These are phyloP conservation scores for Chaenocephalus aceratus DNA, from an alignment of 2,113 vertebrate species.

Conservation along the genomic window DNA sequence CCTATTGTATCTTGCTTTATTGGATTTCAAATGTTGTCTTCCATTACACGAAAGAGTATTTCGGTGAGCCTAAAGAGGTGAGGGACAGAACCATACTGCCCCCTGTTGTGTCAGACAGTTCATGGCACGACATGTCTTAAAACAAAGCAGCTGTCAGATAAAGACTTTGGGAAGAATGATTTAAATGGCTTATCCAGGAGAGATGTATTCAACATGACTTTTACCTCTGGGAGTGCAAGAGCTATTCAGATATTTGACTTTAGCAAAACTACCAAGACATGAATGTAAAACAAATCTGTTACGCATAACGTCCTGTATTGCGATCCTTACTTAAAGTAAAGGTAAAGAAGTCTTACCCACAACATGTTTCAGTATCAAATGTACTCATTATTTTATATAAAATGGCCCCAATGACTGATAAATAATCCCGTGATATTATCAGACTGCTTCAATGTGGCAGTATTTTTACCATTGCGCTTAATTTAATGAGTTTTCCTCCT, in stretches of 20 bases:
- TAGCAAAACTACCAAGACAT: neutral
- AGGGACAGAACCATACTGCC: slow-evolving; percentile 84
- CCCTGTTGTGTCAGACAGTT: slow-evolving; percentile 79
- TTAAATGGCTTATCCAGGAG: neutral
- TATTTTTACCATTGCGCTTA: neutral
- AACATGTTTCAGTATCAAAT: neutral
- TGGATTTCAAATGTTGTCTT: slow-evolving; percentile 18
- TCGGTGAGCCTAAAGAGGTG: neutral
- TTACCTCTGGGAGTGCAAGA: neutral
- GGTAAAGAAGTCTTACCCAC: neutral
- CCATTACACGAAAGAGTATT: neutral
- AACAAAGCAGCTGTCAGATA: slow-evolving; percentile 1
- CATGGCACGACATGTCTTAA: slow-evolving; percentile 26
- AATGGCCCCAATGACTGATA: neutral
- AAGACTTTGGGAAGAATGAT: neutral
- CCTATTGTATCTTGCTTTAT: neutral
- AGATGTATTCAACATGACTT: neutral
- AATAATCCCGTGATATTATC: neutral
- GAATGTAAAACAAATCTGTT: neutral
- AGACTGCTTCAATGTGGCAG: neutral
- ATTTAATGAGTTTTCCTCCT: no score
- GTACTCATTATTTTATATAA: neutral
- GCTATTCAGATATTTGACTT: neutral
- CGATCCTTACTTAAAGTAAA: neutral
- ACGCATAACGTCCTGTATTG: neutral